Evolutionary conservation across 2,113 vertebrate species (phyloP), one percentile per base, ranked within the genome.

Genomic region (Xiphorhynchus elegans): DNA sequence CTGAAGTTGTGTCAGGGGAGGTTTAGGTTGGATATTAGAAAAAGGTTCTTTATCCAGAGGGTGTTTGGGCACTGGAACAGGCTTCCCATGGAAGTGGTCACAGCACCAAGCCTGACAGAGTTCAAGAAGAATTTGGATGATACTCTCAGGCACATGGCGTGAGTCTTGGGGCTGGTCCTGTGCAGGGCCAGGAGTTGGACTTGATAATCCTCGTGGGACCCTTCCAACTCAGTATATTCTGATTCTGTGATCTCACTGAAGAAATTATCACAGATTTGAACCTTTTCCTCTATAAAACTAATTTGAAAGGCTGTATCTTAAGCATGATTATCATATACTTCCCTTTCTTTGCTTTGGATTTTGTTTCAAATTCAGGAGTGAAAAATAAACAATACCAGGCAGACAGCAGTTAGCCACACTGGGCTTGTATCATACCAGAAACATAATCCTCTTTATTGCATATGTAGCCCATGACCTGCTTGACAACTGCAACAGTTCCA

Each of bases 381-480:
- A 31, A 74, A 78, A 17, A 80, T 52, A 28, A 68, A 49, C 37
- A 75, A 29, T 20, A 53, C 3, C 0, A 0, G 19, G 49, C 49
- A 68, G 46, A 44, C 0, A 8, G 68, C 67, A 63, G 10, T 28
- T 8, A 63, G 52, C 35, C 0, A 0, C 56, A 18, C 13, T 17
- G 37, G 33, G 13, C 44, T 88, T 17, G 8, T n/a, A 53, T 29
- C 2, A 2, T 2, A 84, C 15, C 37, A 75, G 31, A 64, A 78
- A 63, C 0, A 0, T 13, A 64, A 35, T 28, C 49, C 40, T 49
- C 49, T 72, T 33, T 10, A 35, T 9, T 42, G 5, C 55, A 70
- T 11, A 29, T 72, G 26, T 24, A 93, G 77, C 62, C 47, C 50
- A 31, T 12, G 40, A 63, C 53, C 58, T 56, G 42, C 66, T 28